Base-by-base conservation (phyloP, 2,797 vertebrate genomes). In the Peromyscus nudipes region DNA sequence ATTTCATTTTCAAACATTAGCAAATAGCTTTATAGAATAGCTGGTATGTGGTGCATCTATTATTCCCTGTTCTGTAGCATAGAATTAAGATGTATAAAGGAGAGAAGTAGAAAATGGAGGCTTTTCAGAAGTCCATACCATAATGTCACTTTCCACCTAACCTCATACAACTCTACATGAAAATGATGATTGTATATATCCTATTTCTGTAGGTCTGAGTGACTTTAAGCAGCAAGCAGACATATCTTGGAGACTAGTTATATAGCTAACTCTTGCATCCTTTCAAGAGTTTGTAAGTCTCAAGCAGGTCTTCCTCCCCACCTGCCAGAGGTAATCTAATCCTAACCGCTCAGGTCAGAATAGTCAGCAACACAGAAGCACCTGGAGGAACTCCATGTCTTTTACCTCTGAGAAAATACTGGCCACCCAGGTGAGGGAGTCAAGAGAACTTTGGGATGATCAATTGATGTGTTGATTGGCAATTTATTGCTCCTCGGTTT, bases 401-500 rank as follows among this genome's bases (percentile, higher is more conserved):
- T 14, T 94, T 64, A 73, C 3, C 8, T 95, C 57, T 40, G 46
- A 85, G 64, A 75, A 81, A 95, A 83, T 93, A 76, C 62, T 89
- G 71, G 49, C 31, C 37, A 89, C 34, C n/a, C 34, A 13, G 89
- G 89, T 25, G n/a, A 64, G 52, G n/a, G n/a, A 96, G 46, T 81
- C 64, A 88, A 86, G 84, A 83, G 46, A 79, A 75, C 37, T 6
- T n/a, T 57, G 43, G 79, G 29, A 64, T 75, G 67, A 75, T 95
- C 90, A 91, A 25, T 97, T 91, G 91, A 40, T 89, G 71, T 3
- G 77, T 71, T 97, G 75, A 95, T 69, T 67, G 77, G 62, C 69
- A 91, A 95, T 93, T 94, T 93, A 65, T 91, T 76, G 11, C n/a
- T 91, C 27, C 81, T 27, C 34, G 23, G 17, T 94, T 94, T 97